Conservation (phyloP, 1,140 invertebrate genomes). For the Diachasmimorpha longicaudata region DNA sequence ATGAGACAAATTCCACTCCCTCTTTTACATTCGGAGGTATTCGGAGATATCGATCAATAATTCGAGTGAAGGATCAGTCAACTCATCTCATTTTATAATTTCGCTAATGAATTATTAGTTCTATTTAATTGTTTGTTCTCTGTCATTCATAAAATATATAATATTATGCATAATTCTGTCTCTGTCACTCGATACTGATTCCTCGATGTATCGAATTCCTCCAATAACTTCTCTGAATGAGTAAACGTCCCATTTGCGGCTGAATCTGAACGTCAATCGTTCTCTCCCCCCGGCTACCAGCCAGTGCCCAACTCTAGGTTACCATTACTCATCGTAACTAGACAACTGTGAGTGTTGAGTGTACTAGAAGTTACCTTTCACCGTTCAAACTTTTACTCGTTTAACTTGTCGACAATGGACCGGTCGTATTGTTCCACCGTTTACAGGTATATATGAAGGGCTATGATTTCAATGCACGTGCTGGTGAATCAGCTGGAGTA, state of each 20-base stretch:
- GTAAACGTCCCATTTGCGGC: background rate
- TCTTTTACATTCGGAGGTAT: no score
- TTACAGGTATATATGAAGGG: background rate
- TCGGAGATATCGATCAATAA: no score
- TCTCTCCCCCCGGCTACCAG: background rate
- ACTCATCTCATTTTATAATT: no score
- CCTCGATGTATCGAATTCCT: background rate
- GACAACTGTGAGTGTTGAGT: conserved; percentile 23
- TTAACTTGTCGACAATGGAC: conserved; percentile 19
- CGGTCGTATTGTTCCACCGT: conserved; percentile 13
- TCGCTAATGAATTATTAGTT: no score
- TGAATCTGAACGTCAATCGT: background rate
- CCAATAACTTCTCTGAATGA: background rate
- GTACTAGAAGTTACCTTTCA: conserved; percentile 12
- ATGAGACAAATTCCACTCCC: no score
- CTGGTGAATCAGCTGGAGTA: background rate
- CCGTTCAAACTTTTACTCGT: conserved; percentile 22
- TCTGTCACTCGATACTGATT: background rate
- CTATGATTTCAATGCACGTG: background rate
- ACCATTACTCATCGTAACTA: conserved; percentile 30
- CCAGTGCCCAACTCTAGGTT: background rate
- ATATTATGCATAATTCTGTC: background rate
- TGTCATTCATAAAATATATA: background rate
- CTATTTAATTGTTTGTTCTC: no score
- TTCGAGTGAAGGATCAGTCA: no score